Base-by-base conservation (phyloP, 2,888 invertebrate species). In the Aphodius sticticus region DNA sequence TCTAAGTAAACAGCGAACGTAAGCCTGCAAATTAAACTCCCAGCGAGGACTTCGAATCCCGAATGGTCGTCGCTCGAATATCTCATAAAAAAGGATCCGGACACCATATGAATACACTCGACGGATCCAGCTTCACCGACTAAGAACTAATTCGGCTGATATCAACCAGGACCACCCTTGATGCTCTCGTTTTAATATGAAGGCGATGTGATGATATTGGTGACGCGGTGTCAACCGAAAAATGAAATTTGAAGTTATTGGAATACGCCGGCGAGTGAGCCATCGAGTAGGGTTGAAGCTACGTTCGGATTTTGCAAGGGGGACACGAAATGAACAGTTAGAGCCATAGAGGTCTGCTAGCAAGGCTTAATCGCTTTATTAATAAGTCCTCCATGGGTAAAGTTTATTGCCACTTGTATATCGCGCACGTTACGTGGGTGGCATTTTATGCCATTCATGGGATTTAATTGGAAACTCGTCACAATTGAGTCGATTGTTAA, bases 21-120 rank as follows among this genome's bases (percentile, higher is more conserved):
- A 87, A 88, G 87, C 87, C 86, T 86, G 84, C 87, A 87, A 88
- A 88, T 88, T 88, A 88, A 88, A 87, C 84, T 85, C 79, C 70
- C 81, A 79, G 80, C 75, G 82, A 81, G 80, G 79, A 78, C 76
- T 81, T 70, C 84, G 83, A 84, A 83, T 84, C 82, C 82, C 83
- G 83, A 12, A 53, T 53, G 12, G 53, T 12, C 7, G 53, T 53
- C 53, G 53, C 7, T 12, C 12, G 53, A 53, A 86, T 84, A 85
- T 87, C 86, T 87, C 87, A 87, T 87, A 87, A 87, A 87, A 87
- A 87, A 86, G 86, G 86, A 86, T 87, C 53, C 85, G 86, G 85
- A 86, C 85, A 85, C 86, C 84, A 84, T 83, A 84, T 84, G 69
- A 84, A 84, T 83, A 82, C 53, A 53, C 53, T 82, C 82, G 81